Percentiles rank a stretch among this genome's conserved stretches.
Conservation (phyloP, 2,113 vertebrate species). For the Corythoichthys intestinalis region DNA sequence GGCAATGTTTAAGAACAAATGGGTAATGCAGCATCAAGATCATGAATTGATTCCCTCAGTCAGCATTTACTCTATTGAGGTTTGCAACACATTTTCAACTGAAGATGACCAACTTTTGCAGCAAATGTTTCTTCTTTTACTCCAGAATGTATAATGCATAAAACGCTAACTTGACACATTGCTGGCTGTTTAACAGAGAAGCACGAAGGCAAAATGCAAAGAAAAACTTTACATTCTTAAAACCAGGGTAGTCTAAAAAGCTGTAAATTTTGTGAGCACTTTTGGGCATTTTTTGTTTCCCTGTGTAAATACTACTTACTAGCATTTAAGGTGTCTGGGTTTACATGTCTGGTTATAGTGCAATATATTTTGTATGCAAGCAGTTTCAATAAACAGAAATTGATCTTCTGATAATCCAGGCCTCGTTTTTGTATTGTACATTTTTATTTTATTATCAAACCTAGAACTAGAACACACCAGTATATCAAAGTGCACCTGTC, state of each 20-base stretch:
- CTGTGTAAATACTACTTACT: constrained; percentile 93
- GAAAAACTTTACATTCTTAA: constrained; percentile 90
- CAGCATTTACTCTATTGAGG: constrained; percentile 2
- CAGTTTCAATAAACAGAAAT: constrained; percentile 98
- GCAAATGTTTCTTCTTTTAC: constrained; percentile 88
- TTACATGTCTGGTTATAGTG: constrained; percentile 99
- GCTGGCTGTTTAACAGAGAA: constrained; percentile 82
- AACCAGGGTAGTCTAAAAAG: constrained; percentile 81
- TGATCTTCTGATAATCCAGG: constrained; percentile 83
- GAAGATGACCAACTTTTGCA: constrained; percentile 53
- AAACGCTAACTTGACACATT: constrained; percentile 76
- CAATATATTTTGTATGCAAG: constrained; percentile 99
- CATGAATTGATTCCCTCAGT: constrained; percentile 6
- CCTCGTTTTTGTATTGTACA: constrained; percentile 37
- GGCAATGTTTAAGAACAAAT: neutral
- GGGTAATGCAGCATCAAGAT: neutral
- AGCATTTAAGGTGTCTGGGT: constrained; percentile 90
- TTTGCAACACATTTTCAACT: constrained; percentile 8
- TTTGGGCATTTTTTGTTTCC: constrained; percentile 79
- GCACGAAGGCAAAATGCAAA: constrained; percentile 32
- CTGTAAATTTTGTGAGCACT: constrained; percentile 92
- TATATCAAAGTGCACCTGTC: no score
- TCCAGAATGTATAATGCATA: constrained; percentile 81
- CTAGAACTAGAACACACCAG: no score
- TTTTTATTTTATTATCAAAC: neutral